Conservation (phyloP, 2,113 vertebrate species). For the Pteropus alecto region DNA sequence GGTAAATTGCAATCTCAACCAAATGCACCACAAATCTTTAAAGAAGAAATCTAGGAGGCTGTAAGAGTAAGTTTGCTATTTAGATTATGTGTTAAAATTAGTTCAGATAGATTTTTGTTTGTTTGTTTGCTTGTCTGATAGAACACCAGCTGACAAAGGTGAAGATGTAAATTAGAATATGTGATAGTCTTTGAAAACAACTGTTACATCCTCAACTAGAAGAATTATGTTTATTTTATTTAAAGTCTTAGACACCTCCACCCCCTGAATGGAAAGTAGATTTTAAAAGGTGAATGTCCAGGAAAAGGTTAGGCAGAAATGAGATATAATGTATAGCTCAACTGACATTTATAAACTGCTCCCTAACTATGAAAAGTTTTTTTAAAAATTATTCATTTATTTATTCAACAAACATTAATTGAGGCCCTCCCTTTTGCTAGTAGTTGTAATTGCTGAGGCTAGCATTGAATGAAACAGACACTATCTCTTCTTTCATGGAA, state of each 20-base stretch:
- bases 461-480: background rate
- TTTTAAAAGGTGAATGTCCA: background rate
- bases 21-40: background rate
- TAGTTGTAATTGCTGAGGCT: background rate
- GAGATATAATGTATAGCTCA: background rate
- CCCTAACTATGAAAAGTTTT: background rate
- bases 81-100: background rate
- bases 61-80: background rate
- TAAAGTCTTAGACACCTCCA: background rate
- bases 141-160: background rate
- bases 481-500: background rate
- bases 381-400: background rate
- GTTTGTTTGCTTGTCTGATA: background rate
- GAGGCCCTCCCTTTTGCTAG: background rate
- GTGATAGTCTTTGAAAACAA: background rate
- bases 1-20: constrained; percentile 17
- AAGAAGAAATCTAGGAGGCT: background rate
- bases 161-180: background rate
- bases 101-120: background rate
- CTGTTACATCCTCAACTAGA: background rate
- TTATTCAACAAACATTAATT: background rate
- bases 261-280: background rate
- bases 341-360: background rate
- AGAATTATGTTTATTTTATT: background rate
- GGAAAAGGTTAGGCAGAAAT: background rate